These are phyloP conservation scores for Microtus richardsoni DNA, from an alignment of 2,113 vertebrate species.

Conservation along the genomic window DNA sequence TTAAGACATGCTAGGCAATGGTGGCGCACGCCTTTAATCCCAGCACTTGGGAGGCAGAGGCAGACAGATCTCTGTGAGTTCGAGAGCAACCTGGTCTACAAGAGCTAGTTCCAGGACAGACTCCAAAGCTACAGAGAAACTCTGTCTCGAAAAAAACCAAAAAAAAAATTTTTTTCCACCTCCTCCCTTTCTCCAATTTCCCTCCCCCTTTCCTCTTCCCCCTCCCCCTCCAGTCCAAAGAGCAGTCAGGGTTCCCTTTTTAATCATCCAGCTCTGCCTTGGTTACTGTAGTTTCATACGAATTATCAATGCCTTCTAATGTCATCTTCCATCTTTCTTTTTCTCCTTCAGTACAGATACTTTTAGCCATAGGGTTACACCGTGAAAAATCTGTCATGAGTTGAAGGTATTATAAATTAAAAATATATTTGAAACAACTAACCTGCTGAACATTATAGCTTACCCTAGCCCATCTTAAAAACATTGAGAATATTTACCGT, in stretches of 20 bases:
- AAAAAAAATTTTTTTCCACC: no score
- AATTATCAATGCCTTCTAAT: neutral
- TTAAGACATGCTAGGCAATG: no score
- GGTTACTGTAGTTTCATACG: neutral
- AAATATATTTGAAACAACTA: neutral
- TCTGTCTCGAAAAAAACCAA: no score
- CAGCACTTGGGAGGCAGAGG: no score
- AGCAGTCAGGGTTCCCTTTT: neutral
- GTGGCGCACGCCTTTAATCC: no score
- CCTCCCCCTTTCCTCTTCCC: no score
- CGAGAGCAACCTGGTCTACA: no score
- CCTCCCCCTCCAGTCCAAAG: no score
- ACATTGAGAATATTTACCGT: neutral
- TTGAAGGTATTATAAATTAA: neutral
- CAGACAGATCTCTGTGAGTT: no score
- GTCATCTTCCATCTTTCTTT: neutral
- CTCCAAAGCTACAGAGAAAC: no score
- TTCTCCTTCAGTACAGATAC: neutral
- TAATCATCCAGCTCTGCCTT: neutral
- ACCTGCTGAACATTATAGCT: neutral
- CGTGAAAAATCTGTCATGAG: neutral
- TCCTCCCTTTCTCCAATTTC: no score
- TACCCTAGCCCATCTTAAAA: neutral
- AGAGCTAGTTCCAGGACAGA: no score
- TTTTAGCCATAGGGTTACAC: neutral